Percentiles rank a stretch among this genome's conserved stretches.
Conservation (phyloP, 2,113 vertebrate genomes). For the Aythya baeri region DNA sequence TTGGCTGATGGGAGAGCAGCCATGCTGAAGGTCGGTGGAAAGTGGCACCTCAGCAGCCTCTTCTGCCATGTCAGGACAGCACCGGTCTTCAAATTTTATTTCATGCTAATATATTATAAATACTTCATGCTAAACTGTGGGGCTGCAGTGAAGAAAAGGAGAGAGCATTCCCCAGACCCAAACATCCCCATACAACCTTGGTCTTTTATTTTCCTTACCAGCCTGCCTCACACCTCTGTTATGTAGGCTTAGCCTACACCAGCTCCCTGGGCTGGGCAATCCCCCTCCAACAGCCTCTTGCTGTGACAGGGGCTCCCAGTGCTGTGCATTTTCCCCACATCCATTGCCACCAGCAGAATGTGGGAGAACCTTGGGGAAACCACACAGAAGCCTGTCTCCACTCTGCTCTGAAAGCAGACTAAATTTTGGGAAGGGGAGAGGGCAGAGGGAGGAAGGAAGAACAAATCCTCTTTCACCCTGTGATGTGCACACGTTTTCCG, state of each 20-base stretch:
- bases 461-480: neutral
- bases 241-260: neutral
- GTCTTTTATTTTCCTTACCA: neutral
- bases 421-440: neutral
- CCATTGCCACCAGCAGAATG: neutral
- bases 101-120: too few species aligned
- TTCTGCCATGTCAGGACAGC: neutral
- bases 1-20: neutral
- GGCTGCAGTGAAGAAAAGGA: neutral
- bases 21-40: neutral
- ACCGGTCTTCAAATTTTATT: neutral
- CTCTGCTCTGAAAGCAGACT: neutral
- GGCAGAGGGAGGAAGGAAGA: neutral
- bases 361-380: neutral
- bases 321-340: neutral
- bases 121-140: neutral
- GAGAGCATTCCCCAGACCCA: neutral
- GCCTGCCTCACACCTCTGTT: neutral
- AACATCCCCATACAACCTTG: neutral
- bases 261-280: neutral
- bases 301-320: neutral
- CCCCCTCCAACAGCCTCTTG: neutral
- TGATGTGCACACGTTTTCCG: neutral
- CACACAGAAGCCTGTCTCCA: neutral
- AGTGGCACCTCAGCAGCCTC: neutral